Base-by-base conservation (phyloP, 2,113 vertebrate species). In the Spea multiplicata region DNA sequence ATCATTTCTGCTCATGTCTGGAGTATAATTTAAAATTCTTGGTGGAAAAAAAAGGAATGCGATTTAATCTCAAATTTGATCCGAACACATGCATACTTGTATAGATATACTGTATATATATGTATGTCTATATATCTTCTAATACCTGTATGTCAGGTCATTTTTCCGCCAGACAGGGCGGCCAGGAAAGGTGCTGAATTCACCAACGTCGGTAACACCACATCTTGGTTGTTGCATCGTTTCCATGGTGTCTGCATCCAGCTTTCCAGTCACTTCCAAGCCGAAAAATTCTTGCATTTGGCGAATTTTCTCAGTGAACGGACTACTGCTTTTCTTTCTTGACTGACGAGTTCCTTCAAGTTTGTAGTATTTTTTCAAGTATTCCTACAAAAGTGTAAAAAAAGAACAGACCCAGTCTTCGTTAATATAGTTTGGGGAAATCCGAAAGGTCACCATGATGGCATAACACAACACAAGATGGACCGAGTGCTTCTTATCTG, bases 211-310 rank as follows among this genome's bases (percentile, higher is more conserved):
- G 0, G 91, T 86, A 66, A 92, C 84, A 3, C 93, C 93, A 66
- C 93, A 94, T 3, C 91, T 86, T 4, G 89, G 88, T 46, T 84
- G 85, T 71, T 86, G 89, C 90, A 93, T 91, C 0, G 87, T 57
- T 82, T 89, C 76, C n/a, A 93, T 16, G 0, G 91, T 93, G 8
- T 85, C 80, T 0, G 84, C 55, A 46, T 93, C 88, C 50, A 88
- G 67, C 55, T 83, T 89, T 50, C 92, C 92, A 3, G 90, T 91
- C 65, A 92, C 87, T 61, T 86, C 83, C 78, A 94, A 83, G 13
- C 87, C 84, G 81, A 92, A 92, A 84, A 91, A 93, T 0, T 83
- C 81, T 82, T 94, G 92, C 93, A 93, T 93, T 88, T 91, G 88
- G 52, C 68, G 79, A 64, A 94, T 81, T 75, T 87, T 92, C 74